Evolutionary conservation across 2,797 vertebrate species (phyloP).

Genomic region (Acrossocheilus wenchowensis): DNA sequence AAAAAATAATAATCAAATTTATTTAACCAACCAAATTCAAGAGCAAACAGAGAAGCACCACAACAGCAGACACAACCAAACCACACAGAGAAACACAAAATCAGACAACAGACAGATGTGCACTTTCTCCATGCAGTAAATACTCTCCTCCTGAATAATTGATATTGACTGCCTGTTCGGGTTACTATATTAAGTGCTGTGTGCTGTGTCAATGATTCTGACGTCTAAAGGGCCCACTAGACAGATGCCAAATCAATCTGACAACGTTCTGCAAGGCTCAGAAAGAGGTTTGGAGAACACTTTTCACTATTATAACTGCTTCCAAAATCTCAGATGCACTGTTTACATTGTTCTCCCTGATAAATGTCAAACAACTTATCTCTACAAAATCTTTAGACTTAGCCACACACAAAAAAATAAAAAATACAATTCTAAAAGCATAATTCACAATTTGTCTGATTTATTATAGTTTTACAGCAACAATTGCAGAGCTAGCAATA

Average conservation of each 20-base stretch:
- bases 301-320: background rate
- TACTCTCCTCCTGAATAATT: slow-evolving; percentile 41
- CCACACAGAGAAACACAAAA: background rate
- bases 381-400: no score
- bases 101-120: background rate
- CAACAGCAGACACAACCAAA: background rate
- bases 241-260: slow-evolving; percentile 1
- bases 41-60: background rate
- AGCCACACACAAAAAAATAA: no score
- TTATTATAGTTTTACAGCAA: background rate
- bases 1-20: no score
- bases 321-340: background rate
- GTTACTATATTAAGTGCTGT: background rate
- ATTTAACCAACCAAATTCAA: background rate
- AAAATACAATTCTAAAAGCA: background rate
- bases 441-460: background rate
- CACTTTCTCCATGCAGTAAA: slow-evolving; percentile 24
- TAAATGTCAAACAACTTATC: no score
- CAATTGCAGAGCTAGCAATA: background rate
- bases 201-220: background rate
- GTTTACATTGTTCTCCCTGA: background rate
- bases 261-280: background rate
- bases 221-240: background rate
- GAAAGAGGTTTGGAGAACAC: background rate
- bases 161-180: background rate